These are phyloP conservation scores for Anoplophora glabripennis DNA, from an alignment of 1,140 invertebrate genomes.

Conservation along the genomic window DNA sequence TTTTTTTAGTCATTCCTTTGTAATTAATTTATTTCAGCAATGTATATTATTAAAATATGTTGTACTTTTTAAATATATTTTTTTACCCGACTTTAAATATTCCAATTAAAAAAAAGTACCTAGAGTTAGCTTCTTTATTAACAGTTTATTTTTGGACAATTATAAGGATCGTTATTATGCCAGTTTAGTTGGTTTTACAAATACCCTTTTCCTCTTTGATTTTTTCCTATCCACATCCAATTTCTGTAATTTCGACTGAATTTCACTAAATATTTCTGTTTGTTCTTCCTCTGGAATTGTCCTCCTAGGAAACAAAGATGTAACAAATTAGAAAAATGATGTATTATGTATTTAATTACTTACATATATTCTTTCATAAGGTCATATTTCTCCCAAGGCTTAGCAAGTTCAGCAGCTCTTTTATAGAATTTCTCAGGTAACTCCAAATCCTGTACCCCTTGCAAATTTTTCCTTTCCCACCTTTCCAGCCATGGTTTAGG, in stretches of 20 bases:
- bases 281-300: conserved; percentile 88
- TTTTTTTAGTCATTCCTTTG: conserved; percentile 30
- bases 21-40: conserved; percentile 34
- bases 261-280: conserved; percentile 78
- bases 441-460: conserved; percentile 70
- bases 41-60: conserved; percentile 29
- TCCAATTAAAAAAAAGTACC: background rate
- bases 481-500: conserved; percentile 80
- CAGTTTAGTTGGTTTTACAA: conserved; percentile 62
- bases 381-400: conserved; percentile 88
- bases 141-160: too few relatives aligned
- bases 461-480: conserved; percentile 79
- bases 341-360: conserved; percentile 21
- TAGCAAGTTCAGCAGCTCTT: conserved; percentile 58
- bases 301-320: conserved; percentile 52
- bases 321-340: conserved; percentile 1
- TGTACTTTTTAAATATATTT: conserved; percentile 23
- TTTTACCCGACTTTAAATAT: conserved; percentile 9
- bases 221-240: conserved; percentile 65
- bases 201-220: conserved; percentile 63
- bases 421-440: conserved; percentile 60
- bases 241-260: conserved; percentile 70
- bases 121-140: background rate
- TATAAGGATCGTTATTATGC: conserved; percentile 48
- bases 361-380: conserved; percentile 91